These are phyloP conservation scores for Phallusia fumigata DNA, from an alignment of 23 tunicate genomes.

Conservation along the genomic window DNA sequence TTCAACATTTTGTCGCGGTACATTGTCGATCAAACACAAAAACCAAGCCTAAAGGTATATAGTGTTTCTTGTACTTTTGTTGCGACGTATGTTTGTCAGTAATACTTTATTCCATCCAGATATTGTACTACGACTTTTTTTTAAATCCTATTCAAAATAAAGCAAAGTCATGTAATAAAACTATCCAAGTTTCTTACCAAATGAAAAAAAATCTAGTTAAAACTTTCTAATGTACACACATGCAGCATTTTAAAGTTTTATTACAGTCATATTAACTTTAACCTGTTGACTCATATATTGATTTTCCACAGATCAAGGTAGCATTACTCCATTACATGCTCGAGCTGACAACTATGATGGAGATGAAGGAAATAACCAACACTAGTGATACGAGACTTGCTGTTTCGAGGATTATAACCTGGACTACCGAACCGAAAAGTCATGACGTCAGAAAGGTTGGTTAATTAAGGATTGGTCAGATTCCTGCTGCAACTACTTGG, in stretches of 20 bases:
- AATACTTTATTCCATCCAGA: too few relatives aligned
- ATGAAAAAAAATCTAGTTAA: too few relatives aligned
- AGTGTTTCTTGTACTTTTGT: neutral
- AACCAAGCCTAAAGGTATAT: slow-evolving; percentile 88
- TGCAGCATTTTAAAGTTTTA: too few relatives aligned
- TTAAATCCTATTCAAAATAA: too few relatives aligned
- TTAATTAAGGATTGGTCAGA: neutral
- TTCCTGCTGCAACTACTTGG: too few relatives aligned
- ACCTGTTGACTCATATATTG: too few relatives aligned
- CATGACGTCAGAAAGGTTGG: slow-evolving; percentile 82
- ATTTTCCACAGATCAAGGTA: slow-evolving; percentile 54
- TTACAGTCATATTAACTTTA: too few relatives aligned
- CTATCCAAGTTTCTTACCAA: too few relatives aligned
- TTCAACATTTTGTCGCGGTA: slow-evolving; percentile 87
- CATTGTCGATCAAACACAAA: slow-evolving; percentile 88
- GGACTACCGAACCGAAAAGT: slow-evolving; percentile 96
- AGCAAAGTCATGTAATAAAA: too few relatives aligned
- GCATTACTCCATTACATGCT: slow-evolving; percentile 73
- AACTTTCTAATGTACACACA: too few relatives aligned
- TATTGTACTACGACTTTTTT: too few relatives aligned
- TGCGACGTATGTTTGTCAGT: too few relatives aligned
- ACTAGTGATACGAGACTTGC: slow-evolving; percentile 85
- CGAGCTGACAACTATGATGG: slow-evolving; percentile 70
- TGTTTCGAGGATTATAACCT: slow-evolving; percentile 76
- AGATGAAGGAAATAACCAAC: slow-evolving; percentile 56